A percentile compares a stretch with the other conserved stretches of the same genome.
phyloP scores from a whole-genome alignment of 2,888 invertebrate genomes.

The Drosophila quasianomalipes region DNA sequence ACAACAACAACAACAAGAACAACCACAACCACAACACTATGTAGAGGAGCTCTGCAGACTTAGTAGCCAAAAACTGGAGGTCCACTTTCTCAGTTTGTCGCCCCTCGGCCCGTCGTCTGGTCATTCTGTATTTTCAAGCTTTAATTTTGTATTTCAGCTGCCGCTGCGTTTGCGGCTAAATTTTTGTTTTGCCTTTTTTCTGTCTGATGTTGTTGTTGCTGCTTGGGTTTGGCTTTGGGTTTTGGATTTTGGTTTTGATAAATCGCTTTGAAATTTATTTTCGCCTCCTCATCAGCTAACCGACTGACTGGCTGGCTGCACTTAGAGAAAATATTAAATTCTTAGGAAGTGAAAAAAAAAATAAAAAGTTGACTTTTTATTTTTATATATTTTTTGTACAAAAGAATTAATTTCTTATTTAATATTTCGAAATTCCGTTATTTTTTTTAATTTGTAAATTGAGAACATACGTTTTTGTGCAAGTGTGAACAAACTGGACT shows the following conservation, averaged over 20 bases:
- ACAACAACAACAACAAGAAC: not conserved
- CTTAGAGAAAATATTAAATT: not conserved
- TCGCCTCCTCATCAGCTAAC: slow-evolving; percentile 29
- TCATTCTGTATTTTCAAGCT: slow-evolving; percentile 24
- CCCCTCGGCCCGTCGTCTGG: not conserved
- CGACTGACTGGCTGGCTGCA: slow-evolving; percentile 12
- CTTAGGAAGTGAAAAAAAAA: not conserved
- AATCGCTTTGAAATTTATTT: slow-evolving; percentile 74
- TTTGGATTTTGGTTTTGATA: slow-evolving; percentile 65
- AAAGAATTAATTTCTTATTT: not conserved
- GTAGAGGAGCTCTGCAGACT: slow-evolving; percentile 28
- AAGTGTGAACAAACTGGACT: slow-evolving; percentile 18
- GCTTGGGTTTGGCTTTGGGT: slow-evolving; percentile 25
- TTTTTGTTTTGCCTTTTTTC: slow-evolving; percentile 25
- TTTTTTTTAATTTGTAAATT: not conserved
- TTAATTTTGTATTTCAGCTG: slow-evolving; percentile 54
- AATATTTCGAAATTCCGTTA: not conserved
- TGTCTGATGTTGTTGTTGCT: slow-evolving; percentile 3
- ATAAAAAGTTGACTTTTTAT: not conserved
- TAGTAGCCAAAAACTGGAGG: slow-evolving; percentile 32
- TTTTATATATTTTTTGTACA: not conserved
- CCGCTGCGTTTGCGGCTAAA: slow-evolving; percentile 58
- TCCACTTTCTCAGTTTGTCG: slow-evolving; percentile 7
- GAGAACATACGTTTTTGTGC: not conserved
- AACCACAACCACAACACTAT: not conserved